These are phyloP conservation scores for Leptinotarsa texana DNA, from an alignment of 1,140 invertebrate genomes.

Conservation along the genomic window DNA sequence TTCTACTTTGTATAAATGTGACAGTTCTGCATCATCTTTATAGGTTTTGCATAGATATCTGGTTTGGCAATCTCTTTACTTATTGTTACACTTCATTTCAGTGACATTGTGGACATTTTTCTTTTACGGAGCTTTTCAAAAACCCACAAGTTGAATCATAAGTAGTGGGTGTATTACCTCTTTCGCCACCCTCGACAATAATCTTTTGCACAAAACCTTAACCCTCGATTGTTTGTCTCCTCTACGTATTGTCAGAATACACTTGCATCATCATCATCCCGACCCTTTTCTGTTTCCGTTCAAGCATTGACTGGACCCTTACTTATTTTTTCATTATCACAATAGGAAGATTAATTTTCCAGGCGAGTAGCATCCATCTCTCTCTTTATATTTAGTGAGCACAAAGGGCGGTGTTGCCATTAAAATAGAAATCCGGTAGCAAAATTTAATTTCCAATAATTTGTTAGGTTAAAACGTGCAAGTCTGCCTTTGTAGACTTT, in stretches of 20 bases:
- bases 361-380: neutral
- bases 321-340: neutral
- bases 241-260: neutral
- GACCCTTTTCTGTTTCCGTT: neutral
- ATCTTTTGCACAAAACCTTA: neutral
- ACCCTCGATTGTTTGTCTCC: neutral
- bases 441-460: neutral
- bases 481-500: too few species aligned
- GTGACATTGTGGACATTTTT: too few species aligned
- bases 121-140: too few species aligned
- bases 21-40: too few species aligned
- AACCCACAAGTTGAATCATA: too few species aligned
- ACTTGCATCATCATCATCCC: neutral
- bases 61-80: too few species aligned
- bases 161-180: too few species aligned
- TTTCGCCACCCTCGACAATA: neutral
- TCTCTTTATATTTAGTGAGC: neutral
- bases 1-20: too few species aligned
- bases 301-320: neutral
- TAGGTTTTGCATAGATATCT: too few species aligned
- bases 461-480: too few species aligned
- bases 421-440: neutral
- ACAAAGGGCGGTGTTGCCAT: neutral
- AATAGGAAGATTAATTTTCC: conserved; percentile 3
- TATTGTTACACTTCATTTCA: too few species aligned